Evolutionary conservation across 64 coral and sea anemone species (phyloP), one percentile per base, ranked within the genome.

Genomic region (Actinia tenebrosa): DNA sequence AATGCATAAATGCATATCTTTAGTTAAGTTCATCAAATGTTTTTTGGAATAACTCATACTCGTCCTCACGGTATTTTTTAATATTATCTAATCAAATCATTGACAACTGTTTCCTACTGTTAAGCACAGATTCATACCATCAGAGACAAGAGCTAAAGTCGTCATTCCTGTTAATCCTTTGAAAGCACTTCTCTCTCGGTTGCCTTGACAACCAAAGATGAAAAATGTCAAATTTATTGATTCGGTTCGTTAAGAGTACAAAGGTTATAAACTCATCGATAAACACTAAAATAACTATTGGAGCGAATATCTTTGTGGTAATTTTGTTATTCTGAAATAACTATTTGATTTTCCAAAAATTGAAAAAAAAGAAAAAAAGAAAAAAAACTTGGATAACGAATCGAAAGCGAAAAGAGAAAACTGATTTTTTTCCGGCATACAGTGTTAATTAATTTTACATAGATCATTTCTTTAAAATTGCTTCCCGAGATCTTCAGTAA

Each of bases 241-340:
- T 75, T 11, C 22, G n/a, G 7, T 75, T 30, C 69, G 37, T 27
- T 27, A 75, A 15, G 25, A 75, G 69, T 14, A 75, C 69, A 75
- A 66, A 75, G 69, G 69, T 75, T 75, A 75, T 75, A 75, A 26
- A 42, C 69, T 75, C 11, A 75, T 75, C 69, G 69, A 30, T 25
- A 15, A 26, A 42, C 4, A 13, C 7, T 42, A 14, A 75, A 75
- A 6, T 30, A 1, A 75, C 22, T 42, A n/a, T 7, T n/a, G 69
- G 69, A 30, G 69, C 25, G 63, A n/a, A 22, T 75, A 26, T 7
- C 10, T 75, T 43, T 15, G 23, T 27, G 10, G 27, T 3, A 23
- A 75, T 15, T 75, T n/a, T 42, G 7, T 42, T 2, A 0, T 58
- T 11, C 56, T 58, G 10, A 58, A 58, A 58, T 13, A 58, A 58